phyloP scores from a whole-genome alignment of 1,140 invertebrate genomes.

The Lineus longissimus region DNA sequence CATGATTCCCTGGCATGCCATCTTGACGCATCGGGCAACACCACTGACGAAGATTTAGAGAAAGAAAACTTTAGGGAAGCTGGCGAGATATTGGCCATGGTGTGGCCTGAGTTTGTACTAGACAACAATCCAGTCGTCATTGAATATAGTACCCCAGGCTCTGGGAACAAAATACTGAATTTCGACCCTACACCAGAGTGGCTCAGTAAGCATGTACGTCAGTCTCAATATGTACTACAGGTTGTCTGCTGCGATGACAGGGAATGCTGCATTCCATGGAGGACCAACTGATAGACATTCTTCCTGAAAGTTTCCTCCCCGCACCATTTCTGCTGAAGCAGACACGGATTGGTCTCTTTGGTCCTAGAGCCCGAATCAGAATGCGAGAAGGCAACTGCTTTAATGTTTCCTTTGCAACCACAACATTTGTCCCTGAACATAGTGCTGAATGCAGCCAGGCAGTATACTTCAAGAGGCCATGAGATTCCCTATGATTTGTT shows the following conservation, averaged over 20 bases:
- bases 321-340: background rate
- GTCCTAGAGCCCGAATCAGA: background rate
- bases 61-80: background rate
- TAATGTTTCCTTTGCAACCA: background rate
- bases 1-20: background rate
- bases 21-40: background rate
- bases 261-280: background rate
- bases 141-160: background rate
- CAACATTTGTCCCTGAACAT: no score
- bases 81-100: background rate
- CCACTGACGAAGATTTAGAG: background rate
- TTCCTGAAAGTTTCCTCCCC: background rate
- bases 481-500: background rate
- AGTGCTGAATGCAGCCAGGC: background rate
- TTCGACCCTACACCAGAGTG: background rate
- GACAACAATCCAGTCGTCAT: background rate
- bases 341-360: background rate
- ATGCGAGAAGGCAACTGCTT: background rate
- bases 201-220: background rate
- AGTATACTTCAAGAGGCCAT: background rate
- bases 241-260: background rate
- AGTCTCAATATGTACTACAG: background rate
- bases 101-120: background rate
- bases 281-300: background rate
- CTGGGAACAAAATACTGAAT: background rate